These are phyloP conservation scores for Lordiphosa stackelbergi DNA, from an alignment of 1,140 invertebrate genomes.

Conservation along the genomic window DNA sequence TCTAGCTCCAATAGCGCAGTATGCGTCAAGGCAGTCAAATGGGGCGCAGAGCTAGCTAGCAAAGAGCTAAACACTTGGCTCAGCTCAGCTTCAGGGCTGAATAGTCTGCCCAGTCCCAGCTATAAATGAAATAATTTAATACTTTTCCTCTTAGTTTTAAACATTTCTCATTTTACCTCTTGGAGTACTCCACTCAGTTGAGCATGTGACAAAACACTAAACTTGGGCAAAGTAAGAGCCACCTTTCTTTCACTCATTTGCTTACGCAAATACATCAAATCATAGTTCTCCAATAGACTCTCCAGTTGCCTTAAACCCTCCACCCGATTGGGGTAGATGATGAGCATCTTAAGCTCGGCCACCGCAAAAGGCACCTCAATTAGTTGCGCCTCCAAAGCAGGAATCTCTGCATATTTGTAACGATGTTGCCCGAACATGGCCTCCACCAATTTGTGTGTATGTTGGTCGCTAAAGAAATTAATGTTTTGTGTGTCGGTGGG, in stretches of 20 bases:
- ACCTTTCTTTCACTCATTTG: conserved; percentile 39
- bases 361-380: conserved; percentile 49
- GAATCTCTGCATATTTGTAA: conserved; percentile 44
- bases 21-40: conserved; percentile 50
- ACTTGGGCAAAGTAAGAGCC: conserved; percentile 50
- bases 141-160: too few relatives aligned
- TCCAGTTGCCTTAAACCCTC: conserved; percentile 35
- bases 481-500: conserved; percentile 41
- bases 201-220: conserved; percentile 30
- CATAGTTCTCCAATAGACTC: conserved; percentile 23
- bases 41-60: conserved; percentile 48
- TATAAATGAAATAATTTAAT: conserved; percentile 8
- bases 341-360: conserved; percentile 33
- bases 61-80: conserved; percentile 47
- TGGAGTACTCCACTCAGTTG: conserved; percentile 23
- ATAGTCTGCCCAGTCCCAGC: conserved; percentile 48
- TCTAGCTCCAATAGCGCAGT: conserved; percentile 35
- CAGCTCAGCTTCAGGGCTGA: conserved; percentile 38
- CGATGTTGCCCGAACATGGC: conserved; percentile 49
- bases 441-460: conserved; percentile 32
- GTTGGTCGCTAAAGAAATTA: conserved; percentile 35
- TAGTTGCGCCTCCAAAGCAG: conserved; percentile 34
- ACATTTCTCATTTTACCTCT: conserved; percentile 24
- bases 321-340: conserved; percentile 35
- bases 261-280: conserved; percentile 32